phyloP scores from a whole-genome alignment of 2,113 vertebrate species.

The Aythya baeri region DNA sequence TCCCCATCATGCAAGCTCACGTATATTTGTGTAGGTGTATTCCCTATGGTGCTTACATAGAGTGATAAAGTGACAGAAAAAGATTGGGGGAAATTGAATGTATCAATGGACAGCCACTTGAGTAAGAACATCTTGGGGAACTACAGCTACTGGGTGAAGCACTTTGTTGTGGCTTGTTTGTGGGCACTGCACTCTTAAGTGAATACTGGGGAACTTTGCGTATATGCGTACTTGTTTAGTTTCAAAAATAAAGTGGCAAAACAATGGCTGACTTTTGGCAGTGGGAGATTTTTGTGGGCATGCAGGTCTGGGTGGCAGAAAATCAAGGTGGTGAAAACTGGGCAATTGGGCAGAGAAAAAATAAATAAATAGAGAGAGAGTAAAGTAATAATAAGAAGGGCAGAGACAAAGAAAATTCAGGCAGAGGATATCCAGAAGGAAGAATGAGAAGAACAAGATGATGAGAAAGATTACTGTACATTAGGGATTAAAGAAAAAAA shows the following conservation, averaged over 20 bases:
- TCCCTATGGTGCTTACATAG: neutral
- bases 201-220: neutral
- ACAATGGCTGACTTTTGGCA: neutral
- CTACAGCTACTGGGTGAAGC: neutral
- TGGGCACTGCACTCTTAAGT: neutral
- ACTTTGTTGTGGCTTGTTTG: neutral
- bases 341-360: neutral
- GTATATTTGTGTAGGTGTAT: neutral
- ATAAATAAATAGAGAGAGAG: neutral
- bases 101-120: neutral
- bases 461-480: neutral
- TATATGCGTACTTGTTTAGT: neutral
- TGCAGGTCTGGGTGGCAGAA: neutral
- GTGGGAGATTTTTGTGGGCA: neutral
- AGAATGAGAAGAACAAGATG: neutral
- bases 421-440: neutral
- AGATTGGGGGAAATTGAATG: rapidly evolving
- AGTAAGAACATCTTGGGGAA: neutral
- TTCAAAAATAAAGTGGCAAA: neutral
- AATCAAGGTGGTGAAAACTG: neutral
- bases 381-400: neutral
- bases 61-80: neutral
- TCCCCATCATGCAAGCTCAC: neutral
- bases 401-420: neutral
- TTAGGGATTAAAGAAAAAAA: too few species aligned